phyloP scores from a whole-genome alignment of 2,113 vertebrate genomes.

The Cariama cristata region DNA sequence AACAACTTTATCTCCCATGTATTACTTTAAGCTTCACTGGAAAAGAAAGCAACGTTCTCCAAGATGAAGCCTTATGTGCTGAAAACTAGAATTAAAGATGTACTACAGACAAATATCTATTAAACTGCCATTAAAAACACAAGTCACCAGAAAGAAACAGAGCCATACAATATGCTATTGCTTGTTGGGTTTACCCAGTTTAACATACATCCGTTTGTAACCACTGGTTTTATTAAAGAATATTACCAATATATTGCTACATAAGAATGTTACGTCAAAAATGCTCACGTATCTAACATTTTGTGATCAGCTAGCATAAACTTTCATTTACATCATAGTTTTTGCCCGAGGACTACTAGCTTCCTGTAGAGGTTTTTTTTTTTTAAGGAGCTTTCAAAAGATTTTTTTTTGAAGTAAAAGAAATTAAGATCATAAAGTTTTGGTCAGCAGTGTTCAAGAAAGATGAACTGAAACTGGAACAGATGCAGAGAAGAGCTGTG shows the following conservation, averaged over 20 bases:
- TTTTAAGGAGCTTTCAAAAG: neutral
- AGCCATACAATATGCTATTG: neutral
- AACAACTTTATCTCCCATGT: neutral
- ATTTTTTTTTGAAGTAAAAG: neutral
- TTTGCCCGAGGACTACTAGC: neutral
- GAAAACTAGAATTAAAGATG: neutral
- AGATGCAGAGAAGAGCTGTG: neutral
- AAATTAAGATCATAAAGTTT: neutral
- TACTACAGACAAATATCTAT: neutral
- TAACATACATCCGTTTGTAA: neutral
- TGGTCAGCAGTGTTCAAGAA: neutral
- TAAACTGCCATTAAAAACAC: neutral
- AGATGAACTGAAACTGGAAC: constrained; percentile 17
- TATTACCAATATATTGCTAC: neutral
- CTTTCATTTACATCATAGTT: neutral
- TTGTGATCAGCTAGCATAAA: neutral
- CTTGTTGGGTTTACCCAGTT: neutral
- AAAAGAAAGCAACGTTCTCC: neutral
- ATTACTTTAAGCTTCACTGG: neutral
- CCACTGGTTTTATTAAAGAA: neutral
- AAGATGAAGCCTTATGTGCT: neutral
- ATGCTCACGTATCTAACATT: accelerated
- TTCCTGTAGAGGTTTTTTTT: neutral
- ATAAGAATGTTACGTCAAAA: neutral
- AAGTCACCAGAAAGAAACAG: neutral